A percentile compares a stretch with the other conserved stretches of the same genome.
Conservation (phyloP, 2,797 vertebrate genomes). For the Cossypha dichroa region DNA sequence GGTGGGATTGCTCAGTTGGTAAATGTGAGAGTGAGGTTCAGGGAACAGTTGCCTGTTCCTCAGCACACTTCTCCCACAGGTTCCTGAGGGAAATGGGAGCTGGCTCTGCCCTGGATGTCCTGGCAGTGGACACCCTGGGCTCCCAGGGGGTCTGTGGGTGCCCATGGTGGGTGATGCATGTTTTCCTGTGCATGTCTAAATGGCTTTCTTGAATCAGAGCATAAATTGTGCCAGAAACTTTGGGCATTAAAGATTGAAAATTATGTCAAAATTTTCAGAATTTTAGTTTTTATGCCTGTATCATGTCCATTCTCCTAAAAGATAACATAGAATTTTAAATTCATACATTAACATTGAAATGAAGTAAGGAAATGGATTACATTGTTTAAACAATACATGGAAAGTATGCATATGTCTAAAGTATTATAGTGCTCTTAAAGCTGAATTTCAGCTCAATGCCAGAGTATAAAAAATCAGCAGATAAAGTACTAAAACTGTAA, state of each 20-base stretch:
- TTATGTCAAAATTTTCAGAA: not conserved
- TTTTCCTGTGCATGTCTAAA: not conserved
- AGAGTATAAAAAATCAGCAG: not conserved
- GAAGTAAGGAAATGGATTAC: not conserved
- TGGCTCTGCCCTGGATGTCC: rapidly evolving
- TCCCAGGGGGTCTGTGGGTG: not conserved
- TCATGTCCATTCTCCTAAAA: not conserved
- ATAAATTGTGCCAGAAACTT: not conserved
- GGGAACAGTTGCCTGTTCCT: not conserved
- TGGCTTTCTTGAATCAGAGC: not conserved
- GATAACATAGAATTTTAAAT: not conserved
- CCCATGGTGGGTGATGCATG: rapidly evolving
- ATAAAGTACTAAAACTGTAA: not conserved
- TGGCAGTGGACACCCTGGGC: rapidly evolving
- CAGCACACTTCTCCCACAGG: not conserved
- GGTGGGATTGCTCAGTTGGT: not conserved
- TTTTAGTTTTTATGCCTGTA: not conserved
- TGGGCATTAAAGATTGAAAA: not conserved
- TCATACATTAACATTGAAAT: not conserved
- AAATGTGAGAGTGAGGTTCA: not conserved
- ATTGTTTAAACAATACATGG: not conserved
- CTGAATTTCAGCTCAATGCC: not conserved
- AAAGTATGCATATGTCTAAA: not conserved
- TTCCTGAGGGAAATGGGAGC: not conserved
- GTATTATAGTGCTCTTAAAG: not conserved